Evolutionary conservation across 2,113 vertebrate species (phyloP).

Genomic region (Microcebus jonahi): DNA sequence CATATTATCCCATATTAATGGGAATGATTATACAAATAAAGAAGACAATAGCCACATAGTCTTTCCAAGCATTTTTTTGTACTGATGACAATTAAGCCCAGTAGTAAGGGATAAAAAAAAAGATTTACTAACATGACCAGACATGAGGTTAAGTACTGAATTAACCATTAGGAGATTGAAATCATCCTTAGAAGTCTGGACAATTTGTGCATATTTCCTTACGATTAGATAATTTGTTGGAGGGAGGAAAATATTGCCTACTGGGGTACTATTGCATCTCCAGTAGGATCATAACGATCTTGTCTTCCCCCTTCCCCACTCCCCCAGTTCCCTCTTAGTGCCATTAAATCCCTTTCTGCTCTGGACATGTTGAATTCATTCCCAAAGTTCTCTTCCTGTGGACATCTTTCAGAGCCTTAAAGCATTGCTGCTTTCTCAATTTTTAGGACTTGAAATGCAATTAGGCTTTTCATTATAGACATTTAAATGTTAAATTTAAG

Average conservation of each 20-base stretch:
- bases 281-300: background rate
- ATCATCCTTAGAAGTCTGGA: constrained; percentile 1
- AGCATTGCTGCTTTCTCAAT: background rate
- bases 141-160: constrained; percentile 9
- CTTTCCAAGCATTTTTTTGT: background rate
- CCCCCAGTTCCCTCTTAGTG: background rate
- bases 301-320: background rate
- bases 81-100: constrained; percentile 4
- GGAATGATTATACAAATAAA: constrained; percentile 36
- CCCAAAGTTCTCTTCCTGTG: constrained; percentile 8
- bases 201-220: constrained; percentile 47
- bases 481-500: constrained; percentile 53
- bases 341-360: background rate
- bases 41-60: background rate
- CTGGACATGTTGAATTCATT: constrained; percentile 1
- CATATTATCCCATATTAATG: background rate
- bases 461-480: constrained; percentile 32
- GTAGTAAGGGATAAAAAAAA: background rate
- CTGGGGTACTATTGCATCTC: background rate
- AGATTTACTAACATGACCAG: background rate
- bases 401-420: background rate
- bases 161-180: constrained; percentile 3
- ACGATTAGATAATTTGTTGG: constrained; percentile 40
- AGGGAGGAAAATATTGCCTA: background rate
- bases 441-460: constrained; percentile 38